These are phyloP conservation scores for Acrocephalus kingi DNA, from an alignment of 2,113 vertebrate genomes.

Conservation along the genomic window DNA sequence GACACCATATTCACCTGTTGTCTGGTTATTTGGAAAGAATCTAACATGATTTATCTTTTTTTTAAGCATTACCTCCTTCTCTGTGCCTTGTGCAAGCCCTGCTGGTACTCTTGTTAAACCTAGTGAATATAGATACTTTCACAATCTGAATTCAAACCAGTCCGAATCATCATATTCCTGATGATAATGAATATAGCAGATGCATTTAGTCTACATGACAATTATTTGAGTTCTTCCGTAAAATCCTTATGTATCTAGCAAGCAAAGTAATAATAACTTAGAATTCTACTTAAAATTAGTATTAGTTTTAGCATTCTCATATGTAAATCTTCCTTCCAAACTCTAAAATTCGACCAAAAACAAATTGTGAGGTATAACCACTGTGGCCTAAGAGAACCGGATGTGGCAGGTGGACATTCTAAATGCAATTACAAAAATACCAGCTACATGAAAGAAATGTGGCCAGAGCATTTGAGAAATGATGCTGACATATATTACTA, in stretches of 20 bases:
- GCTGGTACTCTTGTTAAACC: background rate
- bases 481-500: background rate
- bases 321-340: background rate
- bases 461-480: background rate
- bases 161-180: background rate
- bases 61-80: background rate
- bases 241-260: background rate
- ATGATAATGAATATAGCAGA: background rate
- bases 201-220: background rate
- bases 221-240: background rate
- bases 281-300: background rate
- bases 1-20: background rate
- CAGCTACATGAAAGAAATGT: background rate
- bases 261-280: background rate
- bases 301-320: background rate
- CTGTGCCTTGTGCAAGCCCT: background rate
- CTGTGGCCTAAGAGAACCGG: background rate
- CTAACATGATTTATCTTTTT: background rate
- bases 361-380: background rate
- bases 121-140: background rate
- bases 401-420: background rate
- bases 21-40: background rate
- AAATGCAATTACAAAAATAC: background rate
- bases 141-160: background rate
- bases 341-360: background rate